Conservation (phyloP, 2,888 invertebrate species). For the Hydraecia micacea region DNA sequence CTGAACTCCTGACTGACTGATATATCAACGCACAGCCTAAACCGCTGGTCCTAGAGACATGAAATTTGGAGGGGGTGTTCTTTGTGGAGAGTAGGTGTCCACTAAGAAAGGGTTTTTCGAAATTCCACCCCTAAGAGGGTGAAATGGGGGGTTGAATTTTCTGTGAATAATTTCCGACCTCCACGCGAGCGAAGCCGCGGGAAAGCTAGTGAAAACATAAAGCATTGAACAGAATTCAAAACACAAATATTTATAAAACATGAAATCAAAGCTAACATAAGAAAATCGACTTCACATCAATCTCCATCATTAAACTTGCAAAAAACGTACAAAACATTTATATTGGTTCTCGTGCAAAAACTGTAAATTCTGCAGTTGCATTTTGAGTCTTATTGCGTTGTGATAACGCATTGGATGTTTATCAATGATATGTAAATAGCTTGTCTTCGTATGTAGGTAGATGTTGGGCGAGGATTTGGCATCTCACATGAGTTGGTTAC, state of each 20-base stretch:
- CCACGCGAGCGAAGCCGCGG: too few relatives aligned
- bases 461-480: slow-evolving; percentile 62
- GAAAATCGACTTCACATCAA: slow-evolving; percentile 56
- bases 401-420: slow-evolving; percentile 49
- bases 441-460: slow-evolving; percentile 49
- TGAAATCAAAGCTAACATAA: slow-evolving; percentile 29
- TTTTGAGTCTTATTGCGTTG: slow-evolving; percentile 57
- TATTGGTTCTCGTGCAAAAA: slow-evolving; percentile 47
- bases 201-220: slow-evolving; percentile 19
- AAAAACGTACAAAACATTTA: slow-evolving; percentile 52
- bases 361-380: slow-evolving; percentile 39
- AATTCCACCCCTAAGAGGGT: too few relatives aligned
- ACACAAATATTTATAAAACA: slow-evolving; percentile 41
- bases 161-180: too few relatives aligned
- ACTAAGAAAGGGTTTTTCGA: too few relatives aligned
- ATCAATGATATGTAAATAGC: slow-evolving; percentile 66
- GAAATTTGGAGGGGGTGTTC: too few relatives aligned
- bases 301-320: slow-evolving; percentile 50
- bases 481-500: slow-evolving; percentile 46
- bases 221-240: slow-evolving; percentile 1
- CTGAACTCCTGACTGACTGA: too few relatives aligned
- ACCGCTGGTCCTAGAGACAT: too few relatives aligned
- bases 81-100: too few relatives aligned
- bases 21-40: too few relatives aligned
- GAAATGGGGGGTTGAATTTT: too few relatives aligned